phyloP scores from a whole-genome alignment of 1,140 invertebrate genomes.

The Trichogramma pretiosum region DNA sequence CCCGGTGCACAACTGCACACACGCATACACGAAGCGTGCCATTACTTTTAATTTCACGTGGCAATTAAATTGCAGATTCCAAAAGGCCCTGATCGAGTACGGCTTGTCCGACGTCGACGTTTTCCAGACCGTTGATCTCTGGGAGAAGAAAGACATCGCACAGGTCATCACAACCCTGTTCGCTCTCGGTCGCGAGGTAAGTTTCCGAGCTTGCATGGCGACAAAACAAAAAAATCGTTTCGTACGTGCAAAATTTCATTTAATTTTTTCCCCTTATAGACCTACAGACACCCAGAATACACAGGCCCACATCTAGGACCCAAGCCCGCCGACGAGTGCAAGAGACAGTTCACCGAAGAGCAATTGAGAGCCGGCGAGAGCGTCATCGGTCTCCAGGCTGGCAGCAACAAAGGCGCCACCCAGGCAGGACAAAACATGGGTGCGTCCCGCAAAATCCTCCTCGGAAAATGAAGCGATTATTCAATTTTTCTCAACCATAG shows the following conservation, averaged over 20 bases:
- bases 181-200: slow-evolving; percentile 75
- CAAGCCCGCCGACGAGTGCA: slow-evolving; percentile 75
- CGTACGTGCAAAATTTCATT: not conserved
- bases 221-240: not conserved
- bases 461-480: slow-evolving; percentile 74
- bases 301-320: slow-evolving; percentile 77
- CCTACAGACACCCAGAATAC: slow-evolving; percentile 81
- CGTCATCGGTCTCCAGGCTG: slow-evolving; percentile 86
- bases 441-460: slow-evolving; percentile 72
- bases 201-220: not conserved
- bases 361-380: slow-evolving; percentile 74
- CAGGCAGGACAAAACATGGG: slow-evolving; percentile 87
- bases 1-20: too few relatives aligned
- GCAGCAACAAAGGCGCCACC: slow-evolving; percentile 81
- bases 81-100: slow-evolving; percentile 74
- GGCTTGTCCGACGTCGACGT: slow-evolving; percentile 85
- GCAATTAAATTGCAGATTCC: slow-evolving; percentile 57
- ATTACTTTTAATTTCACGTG: not conserved
- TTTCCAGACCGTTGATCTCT: slow-evolving; percentile 91
- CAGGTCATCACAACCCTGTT: slow-evolving; percentile 81
- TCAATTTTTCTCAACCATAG: too few relatives aligned
- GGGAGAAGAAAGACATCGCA: slow-evolving; percentile 85
- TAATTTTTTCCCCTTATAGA: slow-evolving; percentile 44
- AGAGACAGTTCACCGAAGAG: slow-evolving; percentile 82
- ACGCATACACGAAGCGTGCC: too few relatives aligned